Base-by-base conservation (phyloP, 2,888 invertebrate genomes). In the Zygothrica quintamaculata region DNA sequence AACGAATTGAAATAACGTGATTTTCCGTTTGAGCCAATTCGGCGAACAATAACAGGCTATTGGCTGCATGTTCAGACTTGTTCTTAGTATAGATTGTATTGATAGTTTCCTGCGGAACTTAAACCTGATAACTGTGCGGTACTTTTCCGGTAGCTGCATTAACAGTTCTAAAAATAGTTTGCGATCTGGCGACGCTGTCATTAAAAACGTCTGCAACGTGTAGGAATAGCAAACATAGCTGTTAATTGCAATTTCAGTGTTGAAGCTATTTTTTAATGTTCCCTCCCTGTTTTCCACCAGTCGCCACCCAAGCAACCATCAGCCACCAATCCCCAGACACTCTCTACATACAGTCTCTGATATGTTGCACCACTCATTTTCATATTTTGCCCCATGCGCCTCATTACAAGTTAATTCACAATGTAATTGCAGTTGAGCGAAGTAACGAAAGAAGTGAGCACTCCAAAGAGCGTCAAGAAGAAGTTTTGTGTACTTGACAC, bases 331-430 rank as follows among this genome's bases (percentile, higher is more conserved):
- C n/a, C n/a, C n/a, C n/a, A n/a, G n/a, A n/a, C 7, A 29, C 29
- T 37, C 18, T 22, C 22, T 33, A 5, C 18, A 2, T 3, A 22
- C 18, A 22, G 5, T 22, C 18, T 5, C 5, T 22, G 18, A 22
- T 6, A 25, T 22, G 18, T 13, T 50, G 46, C 40, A 53, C 60
- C 37, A 36, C 78, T 66, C 68, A 80, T 84, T 70, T 86, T 76
- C 79, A 79, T 64, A 78, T 84, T 81, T 61, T 50, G 66, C 78
- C 75, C 71, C 84, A 84, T 86, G 84, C 76, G 82, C 82, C 87
- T 87, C 88, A 87, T 88, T 88, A 88, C 77, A 87, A 87, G 88
- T 88, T 85, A 77, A 87, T 87, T 87, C 88, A 85, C 80, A 86
- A 82, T 85, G 87, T 87, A 87, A 86, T 86, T 86, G 80, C 74